Percentiles rank a stretch among this genome's conserved stretches.
These are phyloP conservation scores for Diarsia mendica DNA, from an alignment of 2,888 invertebrate genomes.

Conservation along the genomic window DNA sequence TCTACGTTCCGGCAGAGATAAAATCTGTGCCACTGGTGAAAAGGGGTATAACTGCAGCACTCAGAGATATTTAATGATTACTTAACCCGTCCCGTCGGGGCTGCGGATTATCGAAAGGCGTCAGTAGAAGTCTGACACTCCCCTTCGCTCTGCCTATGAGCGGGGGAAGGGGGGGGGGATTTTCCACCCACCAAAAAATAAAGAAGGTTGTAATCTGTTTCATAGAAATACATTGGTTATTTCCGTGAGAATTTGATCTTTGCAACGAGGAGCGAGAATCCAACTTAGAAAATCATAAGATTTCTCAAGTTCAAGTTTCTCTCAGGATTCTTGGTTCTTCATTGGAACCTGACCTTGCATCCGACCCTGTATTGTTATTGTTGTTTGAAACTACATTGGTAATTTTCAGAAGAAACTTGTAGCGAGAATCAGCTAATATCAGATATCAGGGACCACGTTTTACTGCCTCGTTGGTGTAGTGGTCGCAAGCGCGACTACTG, in stretches of 20 bases:
- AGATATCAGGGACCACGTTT: not conserved
- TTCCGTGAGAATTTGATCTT: not conserved
- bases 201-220: not conserved
- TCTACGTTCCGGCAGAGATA: too few species aligned
- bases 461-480: too few species aligned
- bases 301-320: not conserved
- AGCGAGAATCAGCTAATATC: not conserved
- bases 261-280: not conserved
- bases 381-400: not conserved
- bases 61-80: too few species aligned
- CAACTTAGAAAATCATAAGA: not conserved
- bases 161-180: too few species aligned
- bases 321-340: not conserved
- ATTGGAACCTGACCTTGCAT: not conserved
- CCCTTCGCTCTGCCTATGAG: too few species aligned
- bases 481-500: too few species aligned
- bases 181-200: too few species aligned
- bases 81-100: too few species aligned
- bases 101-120: too few species aligned
- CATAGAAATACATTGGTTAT: not conserved
- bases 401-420: not conserved
- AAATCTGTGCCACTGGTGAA: too few species aligned
- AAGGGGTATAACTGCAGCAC: too few species aligned
- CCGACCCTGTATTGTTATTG: not conserved
- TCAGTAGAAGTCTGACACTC: too few species aligned